Conservation (phyloP, 2,113 vertebrate genomes). For the Peromyscus leucopus region DNA sequence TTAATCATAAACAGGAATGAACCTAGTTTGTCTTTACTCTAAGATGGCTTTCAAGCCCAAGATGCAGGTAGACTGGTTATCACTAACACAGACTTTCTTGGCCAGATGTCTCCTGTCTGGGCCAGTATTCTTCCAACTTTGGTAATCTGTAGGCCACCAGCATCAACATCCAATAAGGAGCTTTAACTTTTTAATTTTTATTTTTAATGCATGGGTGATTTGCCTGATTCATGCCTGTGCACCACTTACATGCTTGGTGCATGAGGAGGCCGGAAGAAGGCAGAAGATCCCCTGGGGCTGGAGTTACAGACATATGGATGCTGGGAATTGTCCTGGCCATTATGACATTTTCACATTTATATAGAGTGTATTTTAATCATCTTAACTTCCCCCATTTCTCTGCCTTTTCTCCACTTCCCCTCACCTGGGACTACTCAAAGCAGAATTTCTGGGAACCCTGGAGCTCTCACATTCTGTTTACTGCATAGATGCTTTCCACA, state of each 20-base stretch:
- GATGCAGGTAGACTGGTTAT: neutral
- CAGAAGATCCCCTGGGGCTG: neutral
- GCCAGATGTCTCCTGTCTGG: neutral
- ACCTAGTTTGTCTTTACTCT: neutral
- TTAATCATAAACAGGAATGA: neutral
- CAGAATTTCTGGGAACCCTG: neutral
- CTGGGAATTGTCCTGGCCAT: neutral
- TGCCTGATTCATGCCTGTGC: neutral
- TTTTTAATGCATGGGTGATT: neutral
- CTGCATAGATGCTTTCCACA: neutral
- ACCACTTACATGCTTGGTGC: neutral
- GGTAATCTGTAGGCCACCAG: neutral
- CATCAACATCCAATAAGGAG: neutral
- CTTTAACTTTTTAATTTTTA: neutral
- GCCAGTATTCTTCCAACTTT: neutral
- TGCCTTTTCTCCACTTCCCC: neutral
- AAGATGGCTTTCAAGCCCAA: neutral
- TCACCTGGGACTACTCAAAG: neutral
- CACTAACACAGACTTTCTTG: neutral
- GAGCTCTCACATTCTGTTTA: neutral
- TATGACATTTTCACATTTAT: neutral
- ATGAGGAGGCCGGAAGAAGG: neutral
- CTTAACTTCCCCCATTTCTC: neutral
- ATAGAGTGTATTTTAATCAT: neutral
- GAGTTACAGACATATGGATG: neutral